Percentiles rank a stretch among this genome's conserved stretches.
These are phyloP conservation scores for Ivindomyrus marchei DNA, from an alignment of 2,113 vertebrate genomes.

Conservation along the genomic window DNA sequence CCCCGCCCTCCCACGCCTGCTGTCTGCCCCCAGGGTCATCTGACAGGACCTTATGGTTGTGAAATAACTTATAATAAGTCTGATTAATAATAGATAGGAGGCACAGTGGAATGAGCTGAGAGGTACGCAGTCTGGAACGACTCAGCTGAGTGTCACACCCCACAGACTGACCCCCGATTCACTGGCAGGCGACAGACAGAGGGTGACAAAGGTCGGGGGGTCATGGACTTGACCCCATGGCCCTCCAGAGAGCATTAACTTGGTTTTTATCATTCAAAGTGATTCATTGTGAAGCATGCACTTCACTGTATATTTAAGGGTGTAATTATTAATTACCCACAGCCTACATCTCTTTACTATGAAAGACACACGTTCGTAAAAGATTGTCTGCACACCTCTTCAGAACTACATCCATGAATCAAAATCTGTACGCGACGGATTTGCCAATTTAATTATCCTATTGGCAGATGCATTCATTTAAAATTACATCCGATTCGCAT, in stretches of 20 bases:
- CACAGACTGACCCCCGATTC: slow-evolving; percentile 41
- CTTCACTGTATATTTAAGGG: slow-evolving; percentile 31
- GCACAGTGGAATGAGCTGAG: slow-evolving; percentile 57
- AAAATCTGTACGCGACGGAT: slow-evolving; percentile 44
- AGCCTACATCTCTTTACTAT: not conserved
- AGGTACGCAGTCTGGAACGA: slow-evolving; percentile 50
- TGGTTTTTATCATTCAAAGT: slow-evolving; percentile 60
- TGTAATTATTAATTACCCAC: slow-evolving; percentile 57
- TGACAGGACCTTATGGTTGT: slow-evolving; percentile 63
- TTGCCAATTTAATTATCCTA: slow-evolving; percentile 16
- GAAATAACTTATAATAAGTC: slow-evolving; percentile 75
- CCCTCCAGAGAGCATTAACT: slow-evolving; percentile 57
- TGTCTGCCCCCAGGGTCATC: slow-evolving; percentile 57
- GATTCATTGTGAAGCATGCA: slow-evolving; percentile 53
- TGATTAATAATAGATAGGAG: slow-evolving; percentile 67
- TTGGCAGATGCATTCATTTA: slow-evolving; percentile 41
- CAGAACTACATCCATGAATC: slow-evolving; percentile 41
- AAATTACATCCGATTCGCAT: not conserved
- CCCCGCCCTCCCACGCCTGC: not conserved
- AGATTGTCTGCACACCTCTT: not conserved
- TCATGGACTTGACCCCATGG: slow-evolving; percentile 68
- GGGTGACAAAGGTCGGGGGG: slow-evolving; percentile 56
- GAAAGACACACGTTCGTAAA: not conserved
- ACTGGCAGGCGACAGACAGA: slow-evolving; percentile 46
- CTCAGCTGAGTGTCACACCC: slow-evolving; percentile 30